Evolutionary conservation across 2,888 invertebrate genomes (phyloP).

Genomic region (Tenthredo distinguenda): DNA sequence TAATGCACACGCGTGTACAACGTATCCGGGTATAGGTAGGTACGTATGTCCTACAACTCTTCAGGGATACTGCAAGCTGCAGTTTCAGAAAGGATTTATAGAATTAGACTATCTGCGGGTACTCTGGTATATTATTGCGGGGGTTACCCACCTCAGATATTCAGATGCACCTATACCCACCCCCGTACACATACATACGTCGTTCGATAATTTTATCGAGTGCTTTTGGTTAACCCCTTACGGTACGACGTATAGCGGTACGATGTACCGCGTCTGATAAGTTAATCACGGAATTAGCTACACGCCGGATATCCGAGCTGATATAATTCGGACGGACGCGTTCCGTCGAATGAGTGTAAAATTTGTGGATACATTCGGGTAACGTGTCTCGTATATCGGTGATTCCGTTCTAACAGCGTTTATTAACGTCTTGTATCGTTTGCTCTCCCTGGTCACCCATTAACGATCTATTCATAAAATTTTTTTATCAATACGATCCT

Average conservation of each 20-base stretch:
- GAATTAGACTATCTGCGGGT: neutral
- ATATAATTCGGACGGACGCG: no score
- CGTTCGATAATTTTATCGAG: neutral
- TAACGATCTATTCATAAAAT: no score
- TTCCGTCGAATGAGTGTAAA: no score
- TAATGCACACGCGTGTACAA: no score
- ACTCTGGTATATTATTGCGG: conserved; percentile 20
- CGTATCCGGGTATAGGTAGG: no score
- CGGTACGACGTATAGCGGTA: neutral
- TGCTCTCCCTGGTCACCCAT: no score
- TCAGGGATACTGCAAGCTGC: neutral
- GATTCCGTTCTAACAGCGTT: no score
- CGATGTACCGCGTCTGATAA: neutral
- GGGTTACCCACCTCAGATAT: neutral
- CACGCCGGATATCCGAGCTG: neutral
- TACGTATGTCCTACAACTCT: neutral
- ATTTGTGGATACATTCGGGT: no score
- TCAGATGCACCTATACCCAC: neutral
- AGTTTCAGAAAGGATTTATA: neutral
- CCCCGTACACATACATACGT: neutral
- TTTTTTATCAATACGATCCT: no score
- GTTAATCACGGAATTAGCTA: neutral
- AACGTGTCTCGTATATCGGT: no score
- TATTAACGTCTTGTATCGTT: no score
- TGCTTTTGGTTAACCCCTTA: neutral